Evolutionary conservation across 2,113 vertebrate species (phyloP).

Genomic region (Felis catus): F.catus_Fca126_mat1.0 CM031413.1:115367001-115367500

Average conservation of each 20-base stretch:
- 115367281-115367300: constrained; percentile 24
- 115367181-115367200: neutral
- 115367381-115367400: neutral
- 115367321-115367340: neutral
- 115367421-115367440: neutral
- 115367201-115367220: constrained; percentile 23
- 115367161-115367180: constrained; percentile 13
- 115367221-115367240: neutral
- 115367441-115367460: neutral
- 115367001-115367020: neutral
- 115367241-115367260: constrained; percentile 5
- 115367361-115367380: neutral
- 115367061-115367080: neutral
- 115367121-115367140: neutral
- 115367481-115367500: neutral
- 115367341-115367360: neutral
- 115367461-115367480: neutral
- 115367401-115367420: neutral
- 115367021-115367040: neutral
- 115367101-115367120: constrained; percentile 13
- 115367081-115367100: neutral
- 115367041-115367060: neutral
- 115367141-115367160: constrained; percentile 11
- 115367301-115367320: neutral
- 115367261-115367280: neutral